Evolutionary conservation across 2,888 invertebrate genomes (phyloP), one percentile per base, ranked within the genome.

Genomic region (Helicoverpa assulta): DNA sequence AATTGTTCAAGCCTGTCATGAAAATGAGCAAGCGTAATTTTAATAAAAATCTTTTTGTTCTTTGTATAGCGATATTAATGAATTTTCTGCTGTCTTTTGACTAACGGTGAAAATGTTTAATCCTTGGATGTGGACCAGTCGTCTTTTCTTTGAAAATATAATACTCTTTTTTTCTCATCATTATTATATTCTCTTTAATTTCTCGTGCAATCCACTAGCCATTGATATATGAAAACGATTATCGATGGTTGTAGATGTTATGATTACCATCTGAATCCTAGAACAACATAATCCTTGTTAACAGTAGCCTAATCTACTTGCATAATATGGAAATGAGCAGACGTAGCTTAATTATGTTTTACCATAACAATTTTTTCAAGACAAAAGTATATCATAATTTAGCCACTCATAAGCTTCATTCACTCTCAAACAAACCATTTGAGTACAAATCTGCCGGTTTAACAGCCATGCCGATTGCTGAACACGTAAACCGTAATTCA

Each of bases 401-500:
- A 47, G 75, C 56, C 37, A 53, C 40, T 76, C 50, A 58, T 50
- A 19, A 50, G 40, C n/a, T 14, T 47, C 50, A 43, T 53, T 56
- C 56, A 60, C 56, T n/a, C 33, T 56, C 33, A 67, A 55, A 52
- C 52, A 12, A 71, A 72, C 47, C 40, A 16, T 67, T 66, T 56
- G 62, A 29, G 56, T 51, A 64, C 55, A 78, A 76, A 73, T 66
- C 78, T 76, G 77, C 73, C 76, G 82, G 75, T 86, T 87, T 89
- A 89, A 88, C 88, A 87, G 83, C 77, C 78, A 78, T 80, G 84
- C 70, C 72, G 72, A 72, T 73, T 86, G 85, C 84, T 67, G 81
- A 85, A 88, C 91, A 91, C 91, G 91, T 90, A 89, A 85, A 80
- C 83, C 89, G 91, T 94, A 92, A 93, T 88, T 91, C 92, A 91